A percentile compares a stretch with the other conserved stretches of the same genome.
phyloP scores from a whole-genome alignment of 1,140 invertebrate genomes.

The Drosophila bipectinata region DNA sequence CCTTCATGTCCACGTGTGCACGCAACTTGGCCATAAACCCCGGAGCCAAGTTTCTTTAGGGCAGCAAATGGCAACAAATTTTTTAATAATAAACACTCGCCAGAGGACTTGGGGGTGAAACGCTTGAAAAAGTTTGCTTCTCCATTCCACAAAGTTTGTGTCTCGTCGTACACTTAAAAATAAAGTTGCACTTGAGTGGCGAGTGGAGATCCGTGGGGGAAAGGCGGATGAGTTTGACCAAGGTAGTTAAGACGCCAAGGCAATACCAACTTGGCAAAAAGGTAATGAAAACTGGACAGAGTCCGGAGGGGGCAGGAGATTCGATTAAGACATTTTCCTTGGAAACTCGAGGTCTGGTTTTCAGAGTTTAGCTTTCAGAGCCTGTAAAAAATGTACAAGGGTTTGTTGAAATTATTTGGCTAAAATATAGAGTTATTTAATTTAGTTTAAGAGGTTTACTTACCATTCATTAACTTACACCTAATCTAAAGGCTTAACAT shows the following conservation, averaged over 20 bases:
- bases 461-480: not conserved
- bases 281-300: constrained; percentile 35
- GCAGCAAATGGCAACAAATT: constrained; percentile 69
- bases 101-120: constrained; percentile 8
- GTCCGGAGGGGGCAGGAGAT: not conserved
- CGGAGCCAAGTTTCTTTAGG: constrained; percentile 50
- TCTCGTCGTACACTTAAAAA: constrained; percentile 63
- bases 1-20: constrained; percentile 54
- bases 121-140: constrained; percentile 50
- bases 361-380: not conserved
- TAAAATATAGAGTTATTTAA: not conserved
- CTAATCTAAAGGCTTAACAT: not conserved
- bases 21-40: constrained; percentile 59
- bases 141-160: constrained; percentile 61
- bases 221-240: constrained; percentile 1
- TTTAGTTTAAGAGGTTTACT: not conserved
- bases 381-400: not conserved
- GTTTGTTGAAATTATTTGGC: not conserved
- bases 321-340: constrained; percentile 18
- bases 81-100: constrained; percentile 73
- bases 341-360: not conserved
- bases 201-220: not conserved
- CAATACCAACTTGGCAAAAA: constrained; percentile 34
- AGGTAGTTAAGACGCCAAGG: constrained; percentile 33
- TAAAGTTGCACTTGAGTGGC: constrained; percentile 59